Evolutionary conservation across 2,888 invertebrate genomes (phyloP).

Genomic region (Drosophila subquinaria): DNA sequence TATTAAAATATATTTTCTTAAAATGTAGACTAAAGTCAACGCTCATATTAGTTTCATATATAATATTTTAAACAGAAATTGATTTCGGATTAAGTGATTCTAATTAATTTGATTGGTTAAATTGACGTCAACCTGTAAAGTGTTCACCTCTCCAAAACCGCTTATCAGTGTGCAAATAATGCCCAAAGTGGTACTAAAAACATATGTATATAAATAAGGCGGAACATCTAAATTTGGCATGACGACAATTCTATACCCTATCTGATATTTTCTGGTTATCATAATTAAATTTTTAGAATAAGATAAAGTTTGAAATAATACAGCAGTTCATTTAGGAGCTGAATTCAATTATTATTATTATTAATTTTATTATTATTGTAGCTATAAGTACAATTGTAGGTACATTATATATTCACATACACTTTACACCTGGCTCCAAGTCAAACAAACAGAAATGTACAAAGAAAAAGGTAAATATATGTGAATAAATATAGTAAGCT

Average conservation of each 20-base stretch:
- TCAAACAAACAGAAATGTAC: background rate
- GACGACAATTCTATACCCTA: background rate
- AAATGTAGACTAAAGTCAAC: background rate
- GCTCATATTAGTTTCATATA: background rate
- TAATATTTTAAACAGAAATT: background rate
- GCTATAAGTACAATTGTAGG: background rate
- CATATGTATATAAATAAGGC: conserved; percentile 27
- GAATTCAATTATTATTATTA: background rate
- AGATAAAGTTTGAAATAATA: no score
- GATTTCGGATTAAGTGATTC: background rate
- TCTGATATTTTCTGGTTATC: background rate
- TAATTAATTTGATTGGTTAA: background rate
- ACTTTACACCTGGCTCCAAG: no score
- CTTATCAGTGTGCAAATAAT: conserved; percentile 38
- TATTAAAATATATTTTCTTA: background rate
- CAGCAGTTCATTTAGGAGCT: no score
- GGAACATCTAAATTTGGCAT: background rate
- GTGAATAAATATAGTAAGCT: background rate
- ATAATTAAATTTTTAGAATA: background rate
- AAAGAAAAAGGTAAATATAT: background rate
- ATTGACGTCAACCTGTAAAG: conserved; percentile 4
- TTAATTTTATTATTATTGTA: no score
- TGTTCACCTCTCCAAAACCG: background rate
- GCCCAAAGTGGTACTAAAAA: conserved; percentile 40
- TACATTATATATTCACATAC: no score